Evolutionary conservation across 2,113 vertebrate genomes (phyloP).

Genomic region (Rutilus rutilus): DNA sequence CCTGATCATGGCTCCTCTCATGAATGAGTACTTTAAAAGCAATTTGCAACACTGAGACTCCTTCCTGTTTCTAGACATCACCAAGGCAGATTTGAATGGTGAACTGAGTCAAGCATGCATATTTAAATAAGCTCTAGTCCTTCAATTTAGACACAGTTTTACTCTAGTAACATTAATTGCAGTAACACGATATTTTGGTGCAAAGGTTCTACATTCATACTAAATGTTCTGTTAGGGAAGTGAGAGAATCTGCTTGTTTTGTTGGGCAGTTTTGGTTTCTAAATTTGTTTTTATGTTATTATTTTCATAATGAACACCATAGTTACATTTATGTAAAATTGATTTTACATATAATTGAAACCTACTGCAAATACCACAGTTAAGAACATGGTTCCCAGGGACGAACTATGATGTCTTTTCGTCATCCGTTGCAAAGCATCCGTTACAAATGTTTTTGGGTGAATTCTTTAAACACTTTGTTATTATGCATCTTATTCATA

Average conservation of each 20-base stretch:
- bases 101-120: background rate
- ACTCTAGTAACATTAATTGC: background rate
- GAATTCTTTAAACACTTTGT: background rate
- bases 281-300: background rate
- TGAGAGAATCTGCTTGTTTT: background rate
- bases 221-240: background rate
- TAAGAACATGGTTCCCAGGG: background rate
- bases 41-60: conserved; percentile 1
- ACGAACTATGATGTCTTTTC: background rate
- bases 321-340: background rate
- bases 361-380: background rate
- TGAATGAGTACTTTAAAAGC: conserved; percentile 3
- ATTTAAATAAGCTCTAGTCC: background rate
- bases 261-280: background rate
- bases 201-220: background rate
- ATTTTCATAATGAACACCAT: background rate
- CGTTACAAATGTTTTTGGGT: background rate
- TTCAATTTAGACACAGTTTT: background rate
- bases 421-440: too few relatives aligned
- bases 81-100: background rate
- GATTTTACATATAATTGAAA: background rate
- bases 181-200: background rate
- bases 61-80: background rate
- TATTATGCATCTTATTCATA: background rate
- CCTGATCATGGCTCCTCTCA: conserved; percentile 10